Evolutionary conservation across 1,140 invertebrate genomes (phyloP).

Genomic region (Procambarus virginalis): DNA sequence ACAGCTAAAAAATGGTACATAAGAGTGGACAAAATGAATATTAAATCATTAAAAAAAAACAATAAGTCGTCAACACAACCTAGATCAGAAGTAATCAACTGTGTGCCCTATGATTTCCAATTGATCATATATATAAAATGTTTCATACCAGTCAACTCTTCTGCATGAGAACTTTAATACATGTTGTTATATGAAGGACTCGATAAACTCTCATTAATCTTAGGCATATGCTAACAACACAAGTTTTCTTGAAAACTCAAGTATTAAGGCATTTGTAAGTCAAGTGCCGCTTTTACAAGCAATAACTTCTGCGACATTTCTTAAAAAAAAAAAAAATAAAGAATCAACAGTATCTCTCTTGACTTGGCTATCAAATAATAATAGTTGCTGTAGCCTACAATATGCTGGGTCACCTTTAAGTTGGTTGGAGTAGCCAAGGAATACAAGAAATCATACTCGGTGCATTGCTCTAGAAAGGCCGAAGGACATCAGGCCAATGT

Average conservation of each 20-base stretch:
- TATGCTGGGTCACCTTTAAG: not conserved
- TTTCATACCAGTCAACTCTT: not conserved
- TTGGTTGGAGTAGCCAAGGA: not conserved
- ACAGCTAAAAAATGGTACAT: not conserved
- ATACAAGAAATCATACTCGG: not conserved
- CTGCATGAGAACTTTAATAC: not conserved
- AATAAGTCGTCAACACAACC: not conserved
- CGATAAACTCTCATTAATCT: not conserved
- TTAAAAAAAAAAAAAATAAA: not conserved
- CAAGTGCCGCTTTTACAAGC: not conserved
- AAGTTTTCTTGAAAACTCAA: not conserved
- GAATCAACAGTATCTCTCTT: not conserved
- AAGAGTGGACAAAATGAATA: not conserved
- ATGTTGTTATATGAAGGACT: not conserved
- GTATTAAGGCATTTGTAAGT: not conserved
- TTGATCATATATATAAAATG: not conserved
- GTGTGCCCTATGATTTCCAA: not conserved
- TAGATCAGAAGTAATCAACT: not conserved
- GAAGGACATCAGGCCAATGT: not conserved
- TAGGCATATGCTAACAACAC: not conserved
- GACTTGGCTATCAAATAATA: not conserved
- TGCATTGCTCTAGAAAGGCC: not conserved
- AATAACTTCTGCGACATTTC: not conserved
- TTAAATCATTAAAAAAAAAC: not conserved
- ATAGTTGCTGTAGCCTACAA: not conserved